Evolutionary conservation across 2,888 invertebrate genomes (phyloP).

Genomic region (Lordiphosa fenestrarum): DNA sequence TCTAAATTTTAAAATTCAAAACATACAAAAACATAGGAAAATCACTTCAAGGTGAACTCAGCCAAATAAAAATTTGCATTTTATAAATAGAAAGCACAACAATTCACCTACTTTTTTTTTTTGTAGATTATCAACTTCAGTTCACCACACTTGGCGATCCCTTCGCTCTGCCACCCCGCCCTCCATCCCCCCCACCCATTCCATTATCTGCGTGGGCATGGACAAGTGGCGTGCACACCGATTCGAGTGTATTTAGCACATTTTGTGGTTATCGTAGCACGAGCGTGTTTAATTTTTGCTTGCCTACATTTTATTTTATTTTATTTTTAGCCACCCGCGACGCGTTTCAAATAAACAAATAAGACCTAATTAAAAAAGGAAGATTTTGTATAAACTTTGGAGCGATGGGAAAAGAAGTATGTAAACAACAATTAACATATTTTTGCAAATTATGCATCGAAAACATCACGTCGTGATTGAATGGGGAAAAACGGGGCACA

Average conservation of each 20-base stretch:
- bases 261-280: slow-evolving; percentile 41
- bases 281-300: slow-evolving; percentile 26
- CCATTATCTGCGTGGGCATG: slow-evolving; percentile 30
- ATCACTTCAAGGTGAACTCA: no score
- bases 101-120: no score
- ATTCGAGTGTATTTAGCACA: slow-evolving; percentile 49
- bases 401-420: slow-evolving; percentile 4
- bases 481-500: slow-evolving; percentile 15
- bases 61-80: no score
- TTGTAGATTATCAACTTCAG: no score
- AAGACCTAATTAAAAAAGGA: slow-evolving; percentile 16
- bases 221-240: slow-evolving; percentile 33
- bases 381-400: slow-evolving; percentile 6
- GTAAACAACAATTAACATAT: slow-evolving; percentile 45
- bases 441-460: slow-evolving; percentile 52
- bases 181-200: no score
- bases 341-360: slow-evolving; percentile 52
- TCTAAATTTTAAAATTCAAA: no score
- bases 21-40: no score
- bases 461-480: slow-evolving; percentile 15
- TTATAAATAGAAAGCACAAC: no score
- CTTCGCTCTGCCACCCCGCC: no score
- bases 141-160: no score
- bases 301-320: slow-evolving; percentile 45
- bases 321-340: slow-evolving; percentile 51